phyloP scores from a whole-genome alignment of 35 echinoderm and acorn worm species.

The Chiridota heheva region DNA sequence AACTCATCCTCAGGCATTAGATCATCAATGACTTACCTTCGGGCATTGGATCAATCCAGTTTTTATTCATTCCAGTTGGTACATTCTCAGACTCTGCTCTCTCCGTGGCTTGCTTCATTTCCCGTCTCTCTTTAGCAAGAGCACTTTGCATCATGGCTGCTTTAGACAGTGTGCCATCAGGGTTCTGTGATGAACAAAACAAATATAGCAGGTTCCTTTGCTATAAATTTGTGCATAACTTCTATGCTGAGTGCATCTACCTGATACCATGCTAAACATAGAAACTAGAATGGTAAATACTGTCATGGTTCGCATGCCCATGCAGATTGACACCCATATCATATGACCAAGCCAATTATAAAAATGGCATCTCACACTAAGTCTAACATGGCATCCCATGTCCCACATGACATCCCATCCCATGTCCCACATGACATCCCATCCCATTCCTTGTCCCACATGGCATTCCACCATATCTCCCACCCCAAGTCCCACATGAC shows the following conservation, averaged over 20 bases:
- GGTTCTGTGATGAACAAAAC: slow-evolving; percentile 66
- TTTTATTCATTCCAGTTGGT: slow-evolving; percentile 96
- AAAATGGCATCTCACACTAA: no score
- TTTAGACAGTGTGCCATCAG: slow-evolving; percentile 95
- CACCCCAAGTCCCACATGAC: no score
- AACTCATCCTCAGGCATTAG: no score
- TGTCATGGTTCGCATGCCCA: no score
- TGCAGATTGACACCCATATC: no score
- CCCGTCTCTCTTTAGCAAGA: slow-evolving; percentile 86
- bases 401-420: no score
- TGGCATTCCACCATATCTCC: no score
- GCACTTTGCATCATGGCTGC: slow-evolving; percentile 99
- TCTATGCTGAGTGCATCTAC: background rate
- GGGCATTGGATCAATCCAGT: slow-evolving; percentile 99
- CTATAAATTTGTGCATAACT: no score
- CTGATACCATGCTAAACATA: background rate
- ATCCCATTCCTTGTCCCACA: no score
- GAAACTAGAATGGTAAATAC: background rate
- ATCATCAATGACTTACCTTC: slow-evolving; percentile 84
- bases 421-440: no score
- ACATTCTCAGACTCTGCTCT: slow-evolving; percentile 83
- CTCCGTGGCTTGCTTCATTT: slow-evolving; percentile 84
- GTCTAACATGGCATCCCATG: no score
- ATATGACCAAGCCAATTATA: no score
- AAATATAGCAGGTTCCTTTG: background rate